phyloP scores from a whole-genome alignment of 1,140 invertebrate species.

The Catajapyx aquilonaris region DNA sequence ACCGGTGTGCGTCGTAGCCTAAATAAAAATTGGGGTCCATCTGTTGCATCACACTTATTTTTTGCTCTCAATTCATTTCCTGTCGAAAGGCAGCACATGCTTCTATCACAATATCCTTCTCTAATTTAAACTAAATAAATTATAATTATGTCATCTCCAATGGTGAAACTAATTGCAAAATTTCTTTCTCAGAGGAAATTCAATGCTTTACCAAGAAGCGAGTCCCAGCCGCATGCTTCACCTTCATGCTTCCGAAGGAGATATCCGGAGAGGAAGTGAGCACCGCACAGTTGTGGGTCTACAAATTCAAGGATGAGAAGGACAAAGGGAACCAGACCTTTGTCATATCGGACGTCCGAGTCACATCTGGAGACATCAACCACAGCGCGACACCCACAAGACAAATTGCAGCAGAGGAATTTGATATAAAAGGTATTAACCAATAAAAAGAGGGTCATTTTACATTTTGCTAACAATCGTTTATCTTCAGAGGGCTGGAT shows the following conservation, averaged over 20 bases:
- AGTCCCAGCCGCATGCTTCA: slow-evolving; percentile 40
- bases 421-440: slow-evolving; percentile 32
- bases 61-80: too few species aligned
- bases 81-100: too few species aligned
- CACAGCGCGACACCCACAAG: slow-evolving; percentile 46
- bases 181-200: slow-evolving; percentile 3
- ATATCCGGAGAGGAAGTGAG: slow-evolving; percentile 44
- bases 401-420: slow-evolving; percentile 48
- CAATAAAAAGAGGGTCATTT: neutral
- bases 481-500: slow-evolving; percentile 48
- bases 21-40: too few species aligned
- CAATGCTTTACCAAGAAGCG: neutral
- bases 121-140: too few species aligned
- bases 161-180: neutral
- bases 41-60: too few species aligned
- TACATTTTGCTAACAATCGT: neutral
- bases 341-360: slow-evolving; percentile 39
- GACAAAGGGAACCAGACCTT: slow-evolving; percentile 44
- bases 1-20: too few species aligned
- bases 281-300: slow-evolving; percentile 55
- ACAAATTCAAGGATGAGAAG: slow-evolving; percentile 37
- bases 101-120: too few species aligned
- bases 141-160: too few species aligned
- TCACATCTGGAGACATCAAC: slow-evolving; percentile 47
- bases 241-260: slow-evolving; percentile 41